Evolutionary conservation across 1,140 invertebrate species (phyloP), one percentile per base, ranked within the genome.

Genomic region (Bombus consobrinus): DNA sequence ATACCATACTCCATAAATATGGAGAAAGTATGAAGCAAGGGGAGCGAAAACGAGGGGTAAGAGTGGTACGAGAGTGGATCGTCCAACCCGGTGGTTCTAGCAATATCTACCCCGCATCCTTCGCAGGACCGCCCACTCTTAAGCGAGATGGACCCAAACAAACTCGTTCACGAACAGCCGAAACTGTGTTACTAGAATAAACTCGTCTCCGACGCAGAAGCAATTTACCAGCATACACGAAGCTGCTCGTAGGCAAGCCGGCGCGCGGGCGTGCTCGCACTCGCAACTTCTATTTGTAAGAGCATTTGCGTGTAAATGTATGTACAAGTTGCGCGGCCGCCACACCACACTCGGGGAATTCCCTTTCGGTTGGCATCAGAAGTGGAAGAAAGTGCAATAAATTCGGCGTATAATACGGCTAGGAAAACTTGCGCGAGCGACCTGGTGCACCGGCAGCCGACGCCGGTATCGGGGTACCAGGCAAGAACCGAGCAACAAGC

Each of bases 181-280:
- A 93, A 93, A 93, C 90, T 93, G 91, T 93, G 92, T 93, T 93
- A 93, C 90, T 93, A 77, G 92, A 93, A 93, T 93, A 93, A 91
- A 91, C 91, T 88, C 86, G 47, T 43, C 85, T 85, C 64, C 80
- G 85, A 85, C 82, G 82, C 81, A 82, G 69, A 39, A 83, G 84
- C 85, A 86, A 90, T 92, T 90, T 81, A 88, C 59, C 84, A 37
- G 41, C 82, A 66, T 71, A 37, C 66, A 41, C 71, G 39, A 62
- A 13, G 25, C 28, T 12, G 15, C 37, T 43, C 62, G 13, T 37
- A 47, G 73, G 41, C 75, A 18, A 68, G 47, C 53, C 37, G 57
- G 66, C 71, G 64, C 12, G n/a, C 28, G 41, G 22, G 18, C 57
- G n/a, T 12, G 39, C 34, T 10, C 47, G 39, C 53, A 8, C 77